Percentiles rank a stretch among this genome's conserved stretches.
Conservation (phyloP, 2,888 invertebrate species). For the Papilio gigon region DNA sequence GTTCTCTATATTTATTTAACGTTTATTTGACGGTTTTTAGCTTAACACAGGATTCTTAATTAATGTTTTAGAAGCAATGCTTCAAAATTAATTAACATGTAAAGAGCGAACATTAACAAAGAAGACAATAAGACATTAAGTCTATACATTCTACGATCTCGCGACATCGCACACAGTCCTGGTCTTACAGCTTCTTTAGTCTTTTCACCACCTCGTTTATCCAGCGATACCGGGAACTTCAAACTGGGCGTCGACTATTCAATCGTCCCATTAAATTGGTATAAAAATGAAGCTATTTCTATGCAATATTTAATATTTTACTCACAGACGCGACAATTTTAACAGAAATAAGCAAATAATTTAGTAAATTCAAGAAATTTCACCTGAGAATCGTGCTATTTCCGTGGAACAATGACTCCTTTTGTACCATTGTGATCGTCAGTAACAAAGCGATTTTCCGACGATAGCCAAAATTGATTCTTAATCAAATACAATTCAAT, state of each 20-base stretch:
- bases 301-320: neutral
- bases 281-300: no score
- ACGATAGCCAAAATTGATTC: conserved; percentile 32
- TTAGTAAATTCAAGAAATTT: conserved; percentile 20
- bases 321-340: neutral
- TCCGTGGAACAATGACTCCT: conserved; percentile 21
- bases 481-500: conserved; percentile 31
- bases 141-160: no score
- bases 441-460: conserved; percentile 23
- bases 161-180: no score
- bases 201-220: no score
- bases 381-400: conserved; percentile 27
- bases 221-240: no score
- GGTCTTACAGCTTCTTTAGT: no score
- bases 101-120: no score
- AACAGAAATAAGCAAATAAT: conserved; percentile 7
- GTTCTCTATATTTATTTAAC: neutral
- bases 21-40: no score
- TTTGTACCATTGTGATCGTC: conserved; percentile 28
- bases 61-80: neutral
- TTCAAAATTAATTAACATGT: no score
- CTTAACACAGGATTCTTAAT: neutral
- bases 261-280: no score
- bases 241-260: no score
- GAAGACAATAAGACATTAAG: no score